These are phyloP conservation scores for Melanaphis sacchari DNA, from an alignment of 1,140 invertebrate genomes.

Conservation along the genomic window DNA sequence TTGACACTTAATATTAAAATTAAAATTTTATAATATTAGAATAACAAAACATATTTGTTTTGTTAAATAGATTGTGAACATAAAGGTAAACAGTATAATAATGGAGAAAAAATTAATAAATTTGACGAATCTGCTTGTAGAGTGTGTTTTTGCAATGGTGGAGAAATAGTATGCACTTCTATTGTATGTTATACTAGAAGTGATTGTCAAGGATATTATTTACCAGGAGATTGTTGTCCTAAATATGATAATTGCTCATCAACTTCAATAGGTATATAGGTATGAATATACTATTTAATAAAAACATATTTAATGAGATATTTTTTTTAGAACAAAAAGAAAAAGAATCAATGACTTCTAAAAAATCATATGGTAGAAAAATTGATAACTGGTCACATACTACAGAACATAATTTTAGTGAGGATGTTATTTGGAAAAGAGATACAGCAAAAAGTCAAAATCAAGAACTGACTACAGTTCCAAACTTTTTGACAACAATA, in stretches of 20 bases:
- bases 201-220: conserved; percentile 74
- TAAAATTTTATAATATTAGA: not conserved
- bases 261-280: conserved; percentile 65
- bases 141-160: conserved; percentile 80
- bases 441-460: not conserved
- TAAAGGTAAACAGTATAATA: conserved; percentile 75
- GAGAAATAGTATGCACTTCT: conserved; percentile 76
- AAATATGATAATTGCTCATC: conserved; percentile 80
- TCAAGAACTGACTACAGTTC: conserved; percentile 16
- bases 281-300: not conserved
- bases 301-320: not conserved
- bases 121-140: conserved; percentile 75
- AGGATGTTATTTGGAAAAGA: conserved; percentile 47
- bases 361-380: not conserved
- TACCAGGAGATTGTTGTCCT: conserved; percentile 77
- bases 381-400: not conserved
- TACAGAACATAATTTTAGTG: conserved; percentile 17
- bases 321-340: conserved; percentile 21
- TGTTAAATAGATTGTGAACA: conserved; percentile 75
- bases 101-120: conserved; percentile 74
- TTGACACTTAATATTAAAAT: not conserved
- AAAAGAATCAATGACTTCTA: not conserved
- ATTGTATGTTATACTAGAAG: conserved; percentile 77
- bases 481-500: not conserved
- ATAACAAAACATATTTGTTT: conserved; percentile 36